phyloP scores from a whole-genome alignment of 1,140 invertebrate genomes.

The Drosophila sulfurigaster region DNA sequence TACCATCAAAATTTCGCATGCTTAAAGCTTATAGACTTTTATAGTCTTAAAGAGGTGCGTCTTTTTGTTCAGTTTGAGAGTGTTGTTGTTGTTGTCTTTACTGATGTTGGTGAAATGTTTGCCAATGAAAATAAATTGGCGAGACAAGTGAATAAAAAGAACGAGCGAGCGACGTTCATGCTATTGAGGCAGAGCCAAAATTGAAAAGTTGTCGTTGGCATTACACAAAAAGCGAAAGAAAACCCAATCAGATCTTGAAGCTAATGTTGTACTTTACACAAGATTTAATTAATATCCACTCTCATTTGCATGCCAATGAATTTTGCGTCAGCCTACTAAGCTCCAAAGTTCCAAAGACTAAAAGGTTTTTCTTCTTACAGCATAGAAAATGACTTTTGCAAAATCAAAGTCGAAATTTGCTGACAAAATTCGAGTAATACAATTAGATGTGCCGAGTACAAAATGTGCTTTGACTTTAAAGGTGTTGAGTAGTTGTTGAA shows the following conservation, averaged over 20 bases:
- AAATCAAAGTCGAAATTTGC: background rate
- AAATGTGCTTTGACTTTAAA: no score
- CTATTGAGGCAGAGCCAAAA: conserved; percentile 27
- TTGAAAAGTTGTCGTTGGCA: conserved; percentile 32
- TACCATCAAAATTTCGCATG: conserved; percentile 12
- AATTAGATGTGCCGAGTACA: no score
- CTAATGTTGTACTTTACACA: conserved; percentile 31
- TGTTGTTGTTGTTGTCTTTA: conserved; percentile 16
- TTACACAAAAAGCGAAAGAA: background rate
- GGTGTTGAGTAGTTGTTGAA: no score
- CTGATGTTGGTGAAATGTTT: conserved; percentile 38
- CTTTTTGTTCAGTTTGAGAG: no score
- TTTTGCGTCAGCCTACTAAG: conserved; percentile 9
- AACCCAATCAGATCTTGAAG: conserved; percentile 31
- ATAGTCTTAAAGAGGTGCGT: conserved; percentile 5
- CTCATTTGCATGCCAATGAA: conserved; percentile 40
- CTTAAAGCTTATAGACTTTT: conserved; percentile 18
- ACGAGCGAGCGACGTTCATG: no score
- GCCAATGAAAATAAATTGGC: conserved; percentile 49
- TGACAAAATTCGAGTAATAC: background rate
- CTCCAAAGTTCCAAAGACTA: background rate
- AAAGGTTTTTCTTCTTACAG: conserved; percentile 20
- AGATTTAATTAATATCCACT: conserved; percentile 47
- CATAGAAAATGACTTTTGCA: background rate
- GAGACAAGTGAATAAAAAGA: conserved; percentile 15